Evolutionary conservation across 2,888 invertebrate species (phyloP).

Genomic region (Clunio marinus): DNA sequence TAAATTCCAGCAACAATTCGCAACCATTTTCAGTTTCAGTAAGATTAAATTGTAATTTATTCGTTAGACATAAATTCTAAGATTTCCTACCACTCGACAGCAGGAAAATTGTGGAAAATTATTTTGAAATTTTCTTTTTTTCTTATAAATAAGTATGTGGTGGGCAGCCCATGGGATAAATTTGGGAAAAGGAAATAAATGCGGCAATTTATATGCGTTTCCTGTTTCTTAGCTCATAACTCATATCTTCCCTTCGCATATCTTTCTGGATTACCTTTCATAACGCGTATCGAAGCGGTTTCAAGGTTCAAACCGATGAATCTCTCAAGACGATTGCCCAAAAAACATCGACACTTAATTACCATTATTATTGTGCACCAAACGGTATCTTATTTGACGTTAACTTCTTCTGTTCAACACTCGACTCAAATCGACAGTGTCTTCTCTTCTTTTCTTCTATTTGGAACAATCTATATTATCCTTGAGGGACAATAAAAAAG

Average conservation of each 20-base stretch:
- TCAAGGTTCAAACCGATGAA: not conserved
- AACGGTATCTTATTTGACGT: not conserved
- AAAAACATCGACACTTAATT: conserved; percentile 29
- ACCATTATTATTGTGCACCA: conserved; percentile 20
- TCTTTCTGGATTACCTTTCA: conserved; percentile 17
- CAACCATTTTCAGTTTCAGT: not conserved
- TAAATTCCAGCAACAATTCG: not conserved
- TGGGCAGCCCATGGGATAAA: conserved; percentile 29
- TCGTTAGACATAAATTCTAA: conserved; percentile 20
- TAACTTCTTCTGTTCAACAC: not conserved
- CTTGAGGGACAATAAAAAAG: conserved; percentile 38
- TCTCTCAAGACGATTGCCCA: conserved; percentile 12
- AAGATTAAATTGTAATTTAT: conserved; percentile 6
- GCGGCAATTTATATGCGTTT: conserved; percentile 39
- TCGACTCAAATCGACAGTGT: not conserved
- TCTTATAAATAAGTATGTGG: not conserved
- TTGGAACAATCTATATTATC: not conserved
- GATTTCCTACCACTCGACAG: conserved; percentile 20
- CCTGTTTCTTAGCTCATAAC: conserved; percentile 20
- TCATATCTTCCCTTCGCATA: conserved; percentile 25
- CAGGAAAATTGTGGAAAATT: conserved; percentile 25
- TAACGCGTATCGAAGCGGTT: not conserved
- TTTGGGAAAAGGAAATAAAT: conserved; percentile 33
- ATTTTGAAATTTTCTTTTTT: conserved; percentile 32
- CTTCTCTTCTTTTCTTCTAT: conserved; percentile 5